A percentile compares a stretch with the other conserved stretches of the same genome.
phyloP scores from a whole-genome alignment of 1,140 invertebrate genomes.

The Pachyrhynchus sulphureomaculatus region DNA sequence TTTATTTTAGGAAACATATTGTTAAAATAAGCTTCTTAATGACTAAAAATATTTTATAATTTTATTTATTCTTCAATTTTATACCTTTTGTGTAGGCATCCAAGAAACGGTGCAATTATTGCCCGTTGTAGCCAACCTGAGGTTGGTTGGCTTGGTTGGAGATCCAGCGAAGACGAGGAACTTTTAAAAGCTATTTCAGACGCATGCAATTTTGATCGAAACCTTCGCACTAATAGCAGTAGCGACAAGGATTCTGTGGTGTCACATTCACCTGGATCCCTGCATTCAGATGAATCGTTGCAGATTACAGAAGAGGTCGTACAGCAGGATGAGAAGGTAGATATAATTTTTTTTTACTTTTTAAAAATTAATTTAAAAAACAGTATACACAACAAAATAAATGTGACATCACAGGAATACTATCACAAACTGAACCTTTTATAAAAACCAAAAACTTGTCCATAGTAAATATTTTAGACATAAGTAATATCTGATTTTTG shows the following conservation, averaged over 20 bases:
- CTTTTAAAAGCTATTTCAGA: slow-evolving; percentile 80
- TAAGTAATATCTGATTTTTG: no score
- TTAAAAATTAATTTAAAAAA: neutral
- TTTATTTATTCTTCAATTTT: no score
- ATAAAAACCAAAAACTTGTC: no score
- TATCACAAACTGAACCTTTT: no score
- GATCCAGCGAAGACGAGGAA: slow-evolving; percentile 84
- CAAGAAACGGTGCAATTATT: slow-evolving; percentile 87
- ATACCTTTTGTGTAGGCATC: slow-evolving; percentile 56
- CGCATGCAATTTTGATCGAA: slow-evolving; percentile 75
- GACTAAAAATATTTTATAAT: no score
- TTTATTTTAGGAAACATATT: no score
- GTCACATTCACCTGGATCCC: slow-evolving; percentile 44
- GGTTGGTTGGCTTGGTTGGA: slow-evolving; percentile 86
- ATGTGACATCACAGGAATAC: neutral
- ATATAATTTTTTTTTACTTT: neutral
- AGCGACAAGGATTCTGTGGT: slow-evolving; percentile 38
- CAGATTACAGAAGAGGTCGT: slow-evolving; percentile 38
- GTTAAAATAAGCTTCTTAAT: no score
- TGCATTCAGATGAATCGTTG: slow-evolving; percentile 43
- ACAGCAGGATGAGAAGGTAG: slow-evolving; percentile 42
- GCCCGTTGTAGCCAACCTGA: slow-evolving; percentile 66
- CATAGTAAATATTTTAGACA: no score
- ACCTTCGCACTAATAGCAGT: slow-evolving; percentile 38
- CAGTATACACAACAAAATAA: neutral